Evolutionary conservation across 2,113 vertebrate species (phyloP), one percentile per base, ranked within the genome.

Genomic region (Nycticorax nycticorax): DNA sequence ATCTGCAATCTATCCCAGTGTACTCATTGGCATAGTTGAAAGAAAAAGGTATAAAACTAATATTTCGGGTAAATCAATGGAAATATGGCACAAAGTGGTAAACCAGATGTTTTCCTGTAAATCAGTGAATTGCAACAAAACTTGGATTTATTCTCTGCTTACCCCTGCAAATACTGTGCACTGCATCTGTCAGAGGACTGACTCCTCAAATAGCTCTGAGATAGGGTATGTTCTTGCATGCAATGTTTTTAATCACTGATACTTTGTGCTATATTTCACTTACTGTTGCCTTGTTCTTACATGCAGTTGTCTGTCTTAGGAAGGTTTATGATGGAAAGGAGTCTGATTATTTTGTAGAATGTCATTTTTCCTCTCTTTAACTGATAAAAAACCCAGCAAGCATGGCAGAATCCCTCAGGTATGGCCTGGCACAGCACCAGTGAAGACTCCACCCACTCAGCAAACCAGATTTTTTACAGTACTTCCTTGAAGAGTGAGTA

Each of bases 361-460:
- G 53, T 13, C 72, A 45, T 92, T 89, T 81, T 92, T 77, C 62
- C 41, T 92, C 27, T 56, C 52, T 87, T 84, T 89, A 86, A 52
- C 68, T 68, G 39, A 15, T 60, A 32, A 75, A 90, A 66, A 79
- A 39, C 19, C 0, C 28, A 95, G 33, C 59, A 82, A 92, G 22
- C 47, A 32, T 26, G 33, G 68, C 82, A 93, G 59, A 94, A 77
- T 82, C 87, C 41, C 28, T 18, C 28, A 55, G 9, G n/a, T n/a
- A 55, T 33, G 37, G 50, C 62, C 57, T 92, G 94, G 86, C 77
- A 76, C 32, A 39, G 16, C 1, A 11, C 69, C 91, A 94, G 60
- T 0, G 1, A 86, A 90, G 69, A 83, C 56, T n/a, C 15, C 73
- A 86, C 39, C 67, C 37, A 53, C 17, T 4, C 28, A 88, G n/a